Percentiles rank a stretch among this genome's conserved stretches.
Evolutionary conservation across 2,113 vertebrate species (phyloP).

Genomic region (Podiceps cristatus): DNA sequence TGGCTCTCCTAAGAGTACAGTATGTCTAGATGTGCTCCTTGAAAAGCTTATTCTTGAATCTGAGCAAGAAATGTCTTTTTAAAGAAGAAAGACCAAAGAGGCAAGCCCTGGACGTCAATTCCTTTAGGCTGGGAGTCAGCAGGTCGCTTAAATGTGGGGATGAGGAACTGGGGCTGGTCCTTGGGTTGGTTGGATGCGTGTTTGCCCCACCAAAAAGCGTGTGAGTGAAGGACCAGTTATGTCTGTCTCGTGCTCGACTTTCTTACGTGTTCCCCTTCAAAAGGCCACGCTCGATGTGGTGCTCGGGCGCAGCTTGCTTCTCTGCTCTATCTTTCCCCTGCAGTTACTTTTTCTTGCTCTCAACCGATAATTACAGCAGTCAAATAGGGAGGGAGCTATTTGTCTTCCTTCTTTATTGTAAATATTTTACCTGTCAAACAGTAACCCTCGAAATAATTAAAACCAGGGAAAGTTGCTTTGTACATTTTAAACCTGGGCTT

Average conservation of each 20-base stretch:
- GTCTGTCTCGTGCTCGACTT: neutral
- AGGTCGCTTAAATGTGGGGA: rapidly evolving
- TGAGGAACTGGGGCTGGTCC: neutral
- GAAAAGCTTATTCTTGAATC: neutral
- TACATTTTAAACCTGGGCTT: neutral
- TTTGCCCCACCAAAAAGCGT: neutral
- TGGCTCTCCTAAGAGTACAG: neutral
- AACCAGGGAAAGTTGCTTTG: neutral
- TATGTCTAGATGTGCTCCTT: neutral
- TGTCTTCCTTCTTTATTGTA: neutral
- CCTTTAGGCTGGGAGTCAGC: neutral
- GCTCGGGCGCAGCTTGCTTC: rapidly evolving
- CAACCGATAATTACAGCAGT: neutral
- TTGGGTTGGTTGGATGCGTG: neutral
- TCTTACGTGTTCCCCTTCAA: neutral
- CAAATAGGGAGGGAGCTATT: neutral
- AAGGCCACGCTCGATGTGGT: neutral
- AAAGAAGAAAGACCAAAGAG: neutral
- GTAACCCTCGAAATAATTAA: neutral
- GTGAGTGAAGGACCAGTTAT: neutral
- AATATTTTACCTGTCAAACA: neutral
- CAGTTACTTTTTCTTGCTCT: neutral
- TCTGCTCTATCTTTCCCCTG: neutral
- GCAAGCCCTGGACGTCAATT: neutral
- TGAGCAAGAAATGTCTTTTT: neutral